These are phyloP conservation scores for Dryas iulia DNA, from an alignment of 1,140 invertebrate species.

Conservation along the genomic window DNA sequence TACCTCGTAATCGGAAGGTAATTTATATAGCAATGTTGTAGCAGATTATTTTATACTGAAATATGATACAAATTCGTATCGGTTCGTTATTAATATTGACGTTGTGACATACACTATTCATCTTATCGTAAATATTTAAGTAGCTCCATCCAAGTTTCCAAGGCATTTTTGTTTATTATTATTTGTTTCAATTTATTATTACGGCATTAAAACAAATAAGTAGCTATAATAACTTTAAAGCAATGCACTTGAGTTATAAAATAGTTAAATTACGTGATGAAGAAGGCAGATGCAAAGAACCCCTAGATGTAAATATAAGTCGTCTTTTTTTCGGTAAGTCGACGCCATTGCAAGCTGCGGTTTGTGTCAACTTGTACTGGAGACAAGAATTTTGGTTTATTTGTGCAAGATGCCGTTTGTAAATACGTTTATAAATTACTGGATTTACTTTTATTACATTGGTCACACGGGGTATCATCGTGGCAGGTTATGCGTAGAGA, in stretches of 20 bases:
- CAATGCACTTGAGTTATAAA: neutral
- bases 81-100: constrained; percentile 37
- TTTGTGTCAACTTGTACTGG: constrained; percentile 5
- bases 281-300: neutral
- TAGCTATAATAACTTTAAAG: neutral
- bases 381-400: constrained; percentile 8
- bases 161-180: neutral
- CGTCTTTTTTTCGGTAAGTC: constrained; percentile 5
- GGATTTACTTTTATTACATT: neutral
- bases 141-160: neutral
- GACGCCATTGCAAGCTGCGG: neutral
- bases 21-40: constrained; percentile 35
- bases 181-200: neutral
- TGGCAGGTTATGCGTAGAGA: no score
- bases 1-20: constrained; percentile 39
- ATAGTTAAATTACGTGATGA: neutral
- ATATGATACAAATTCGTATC: constrained; percentile 40
- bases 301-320: neutral
- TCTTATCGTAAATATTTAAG: constrained; percentile 31
- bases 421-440: neutral
- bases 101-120: constrained; percentile 21
- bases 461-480: no score
- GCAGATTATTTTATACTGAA: constrained; percentile 41
- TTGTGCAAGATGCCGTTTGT: neutral
- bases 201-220: neutral